Base-by-base conservation (phyloP, 1,140 invertebrate genomes). In the Microplitis mediator region DNA sequence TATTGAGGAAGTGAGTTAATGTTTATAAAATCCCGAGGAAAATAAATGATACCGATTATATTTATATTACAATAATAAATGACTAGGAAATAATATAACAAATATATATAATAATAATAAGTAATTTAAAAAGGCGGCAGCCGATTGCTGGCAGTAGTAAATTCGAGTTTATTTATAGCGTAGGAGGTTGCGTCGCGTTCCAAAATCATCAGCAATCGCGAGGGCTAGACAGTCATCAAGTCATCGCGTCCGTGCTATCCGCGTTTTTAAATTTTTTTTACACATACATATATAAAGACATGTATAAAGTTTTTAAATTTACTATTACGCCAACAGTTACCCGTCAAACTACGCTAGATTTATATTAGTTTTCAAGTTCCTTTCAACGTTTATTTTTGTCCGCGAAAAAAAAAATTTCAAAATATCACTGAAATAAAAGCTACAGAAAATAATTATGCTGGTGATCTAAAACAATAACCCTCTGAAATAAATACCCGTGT, bases 151-250 rank as follows among this genome's bases (percentile, higher is more conserved):
- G 83, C 80, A 81, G 71, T 82, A 78, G 83, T 80, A 77, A 73
- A 74, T 75, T 78, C 63, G 66, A 75, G 80, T 85, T 85, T 87
- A 86, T 87, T 86, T 85, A 86, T 87, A 86, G 85, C 78, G 74
- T 74, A 83, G 80, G 84, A 85, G 84, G 82, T 82, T 81, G 81
- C 71, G 80, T 75, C 81, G 80, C 78, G 81, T 84, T 84, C 82
- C 82, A 83, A 84, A 84, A 84, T 77, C 77, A 67, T 75, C 74
- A 79, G 76, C 65, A 58, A 67, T 69, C 75, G 76, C 63, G 62
- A 58, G 62, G 32, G 67, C 71, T 73, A 73, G 74, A 75, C 74
- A 75, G 74, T 75, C 51, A 54, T 51, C 74, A 72, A 74, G 69
- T 78, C 76, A 76, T 75, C 75, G 74, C 62, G 68, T 75, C 58